Percentiles rank a stretch among this genome's conserved stretches.
Evolutionary conservation across 2,888 invertebrate species (phyloP).

Genomic region (Phrixothrix hirtus): DNA sequence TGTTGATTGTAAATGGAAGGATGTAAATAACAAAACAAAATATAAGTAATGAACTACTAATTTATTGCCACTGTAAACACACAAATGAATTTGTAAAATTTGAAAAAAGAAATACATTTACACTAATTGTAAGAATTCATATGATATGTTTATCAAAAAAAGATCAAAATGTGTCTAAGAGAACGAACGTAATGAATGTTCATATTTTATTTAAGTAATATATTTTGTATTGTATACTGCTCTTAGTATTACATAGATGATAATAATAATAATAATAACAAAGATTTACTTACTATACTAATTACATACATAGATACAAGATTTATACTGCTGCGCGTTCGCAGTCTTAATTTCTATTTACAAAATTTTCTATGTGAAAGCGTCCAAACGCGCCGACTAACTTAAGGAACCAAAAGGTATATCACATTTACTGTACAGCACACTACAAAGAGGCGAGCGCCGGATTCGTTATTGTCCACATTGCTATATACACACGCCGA

Average conservation of each 20-base stretch:
- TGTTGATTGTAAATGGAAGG: no score
- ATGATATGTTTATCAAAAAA: slow-evolving; percentile 42
- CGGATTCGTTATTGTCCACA: slow-evolving; percentile 48
- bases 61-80: slow-evolving; percentile 58
- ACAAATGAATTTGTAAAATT: slow-evolving; percentile 43
- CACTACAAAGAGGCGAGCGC: slow-evolving; percentile 43
- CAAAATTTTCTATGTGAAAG: slow-evolving; percentile 34
- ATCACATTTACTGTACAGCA: slow-evolving; percentile 56
- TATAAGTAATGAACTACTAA: slow-evolving; percentile 56
- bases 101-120: slow-evolving; percentile 38
- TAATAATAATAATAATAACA: slow-evolving; percentile 51
- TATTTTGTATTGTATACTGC: slow-evolving; percentile 40
- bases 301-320: slow-evolving; percentile 56
- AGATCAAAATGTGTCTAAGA: slow-evolving; percentile 16
- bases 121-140: slow-evolving; percentile 33
- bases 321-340: slow-evolving; percentile 51
- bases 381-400: slow-evolving; percentile 38
- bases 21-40: no score
- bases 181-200: slow-evolving; percentile 21
- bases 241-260: slow-evolving; percentile 51
- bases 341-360: slow-evolving; percentile 40
- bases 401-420: slow-evolving; percentile 55
- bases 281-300: slow-evolving; percentile 54
- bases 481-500: slow-evolving; percentile 47
- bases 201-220: slow-evolving; percentile 30